Conservation (phyloP, 2,113 vertebrate species). For the Periophthalmus modestus region DNA sequence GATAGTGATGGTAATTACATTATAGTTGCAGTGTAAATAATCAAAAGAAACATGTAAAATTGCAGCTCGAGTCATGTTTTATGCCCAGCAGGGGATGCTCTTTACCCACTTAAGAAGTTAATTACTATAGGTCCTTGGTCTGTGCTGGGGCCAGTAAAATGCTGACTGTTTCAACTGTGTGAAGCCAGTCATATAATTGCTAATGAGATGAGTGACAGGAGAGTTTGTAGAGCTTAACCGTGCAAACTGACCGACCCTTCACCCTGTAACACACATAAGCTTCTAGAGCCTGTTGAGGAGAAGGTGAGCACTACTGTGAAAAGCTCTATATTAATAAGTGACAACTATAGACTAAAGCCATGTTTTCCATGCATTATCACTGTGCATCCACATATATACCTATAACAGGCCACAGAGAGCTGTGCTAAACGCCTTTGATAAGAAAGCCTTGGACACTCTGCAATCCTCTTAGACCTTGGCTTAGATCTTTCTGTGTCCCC, state of each 20-base stretch:
- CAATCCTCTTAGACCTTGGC: slow-evolving; percentile 77
- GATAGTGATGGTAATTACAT: neutral
- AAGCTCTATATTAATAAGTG: neutral
- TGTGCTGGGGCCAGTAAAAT: slow-evolving; percentile 52
- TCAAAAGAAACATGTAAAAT: neutral
- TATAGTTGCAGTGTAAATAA: neutral
- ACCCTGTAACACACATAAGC: slow-evolving; percentile 14
- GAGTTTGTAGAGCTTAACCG: slow-evolving; percentile 53
- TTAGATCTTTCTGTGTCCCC: slow-evolving; percentile 64
- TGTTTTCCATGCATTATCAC: neutral
- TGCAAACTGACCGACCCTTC: slow-evolving; percentile 43
- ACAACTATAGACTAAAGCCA: neutral
- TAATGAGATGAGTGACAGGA: slow-evolving; percentile 71
- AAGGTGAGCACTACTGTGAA: neutral
- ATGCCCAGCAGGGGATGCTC: slow-evolving; percentile 47
- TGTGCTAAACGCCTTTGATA: slow-evolving; percentile 69
- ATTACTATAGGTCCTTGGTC: neutral
- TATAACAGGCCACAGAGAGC: slow-evolving; percentile 64
- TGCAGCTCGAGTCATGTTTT: neutral
- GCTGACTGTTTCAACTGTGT: slow-evolving; percentile 62
- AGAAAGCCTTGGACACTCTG: slow-evolving; percentile 66
- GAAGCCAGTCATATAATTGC: slow-evolving; percentile 63
- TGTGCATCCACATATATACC: neutral
- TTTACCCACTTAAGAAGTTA: neutral
- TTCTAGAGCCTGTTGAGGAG: neutral